Conservation (phyloP, 2,113 vertebrate genomes). For the Mesitornis unicolor region DNA sequence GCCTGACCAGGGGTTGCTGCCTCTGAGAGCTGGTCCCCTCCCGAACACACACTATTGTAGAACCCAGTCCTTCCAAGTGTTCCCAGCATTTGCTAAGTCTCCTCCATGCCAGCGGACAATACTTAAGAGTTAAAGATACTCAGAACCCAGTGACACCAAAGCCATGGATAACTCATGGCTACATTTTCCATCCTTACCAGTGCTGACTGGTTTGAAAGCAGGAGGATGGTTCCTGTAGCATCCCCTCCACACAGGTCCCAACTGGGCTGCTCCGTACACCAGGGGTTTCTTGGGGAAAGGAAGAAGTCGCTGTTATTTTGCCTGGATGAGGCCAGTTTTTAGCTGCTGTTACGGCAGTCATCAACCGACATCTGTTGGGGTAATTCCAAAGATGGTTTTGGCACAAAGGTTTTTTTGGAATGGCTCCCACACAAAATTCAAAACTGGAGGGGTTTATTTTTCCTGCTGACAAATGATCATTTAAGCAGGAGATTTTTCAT, state of each 20-base stretch:
- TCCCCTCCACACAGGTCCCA: neutral
- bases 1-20: neutral
- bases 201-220: neutral
- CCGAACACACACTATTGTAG: no score
- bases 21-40: neutral
- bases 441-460: neutral
- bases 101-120: neutral
- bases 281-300: neutral
- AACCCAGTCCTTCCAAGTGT: no score
- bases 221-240: neutral
- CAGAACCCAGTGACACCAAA: neutral
- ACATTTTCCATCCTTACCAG: neutral
- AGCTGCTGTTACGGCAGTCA: neutral
- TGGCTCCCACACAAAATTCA: neutral
- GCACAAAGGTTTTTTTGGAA: neutral
- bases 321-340: neutral
- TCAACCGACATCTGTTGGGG: neutral
- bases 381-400: slow-evolving; percentile 13
- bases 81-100: no score
- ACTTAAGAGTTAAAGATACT: neutral
- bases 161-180: neutral
- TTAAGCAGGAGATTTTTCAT: slow-evolving; percentile 31
- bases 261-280: neutral
- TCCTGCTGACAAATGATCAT: neutral
- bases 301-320: neutral